These are phyloP conservation scores for Drosophila subobscura DNA, from an alignment of 1,140 invertebrate species.

Conservation along the genomic window DNA sequence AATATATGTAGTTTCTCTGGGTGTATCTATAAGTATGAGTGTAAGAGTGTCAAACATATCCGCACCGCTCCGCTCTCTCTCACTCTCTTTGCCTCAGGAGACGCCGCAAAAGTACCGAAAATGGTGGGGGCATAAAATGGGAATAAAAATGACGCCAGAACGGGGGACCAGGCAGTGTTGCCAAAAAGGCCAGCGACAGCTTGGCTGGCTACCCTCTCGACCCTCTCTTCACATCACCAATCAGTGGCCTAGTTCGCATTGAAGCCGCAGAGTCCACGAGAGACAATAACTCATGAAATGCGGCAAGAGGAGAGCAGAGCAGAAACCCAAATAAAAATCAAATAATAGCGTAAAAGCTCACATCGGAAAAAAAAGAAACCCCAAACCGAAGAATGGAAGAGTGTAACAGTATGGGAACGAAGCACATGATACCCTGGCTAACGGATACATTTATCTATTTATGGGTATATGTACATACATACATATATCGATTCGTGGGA, in stretches of 20 bases:
- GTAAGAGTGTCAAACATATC: constrained; percentile 30
- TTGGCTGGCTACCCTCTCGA: constrained; percentile 9
- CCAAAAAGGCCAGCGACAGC: constrained; percentile 44
- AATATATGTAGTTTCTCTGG: no score
- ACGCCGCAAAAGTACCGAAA: constrained; percentile 40
- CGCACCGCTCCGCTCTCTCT: constrained; percentile 9
- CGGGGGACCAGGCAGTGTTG: constrained; percentile 17
- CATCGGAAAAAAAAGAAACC: constrained; percentile 18
- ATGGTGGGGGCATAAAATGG: neutral
- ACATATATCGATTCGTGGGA: no score
- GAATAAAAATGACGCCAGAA: constrained; percentile 24
- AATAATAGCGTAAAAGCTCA: constrained; percentile 71
- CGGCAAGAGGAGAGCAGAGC: constrained; percentile 11
- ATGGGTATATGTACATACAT: no score
- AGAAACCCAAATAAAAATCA: constrained; percentile 74
- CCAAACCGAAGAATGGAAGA: constrained; percentile 8
- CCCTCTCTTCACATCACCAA: constrained; percentile 5
- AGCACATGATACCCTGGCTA: no score
- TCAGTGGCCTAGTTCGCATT: constrained; percentile 70
- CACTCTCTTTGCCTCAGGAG: neutral
- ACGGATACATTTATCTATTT: no score
- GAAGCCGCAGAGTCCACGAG: constrained; percentile 62
- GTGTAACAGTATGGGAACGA: neutral
- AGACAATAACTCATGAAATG: constrained; percentile 68
- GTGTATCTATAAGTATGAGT: no score